These are phyloP conservation scores for Apamea sordens DNA, from an alignment of 2,888 invertebrate species.

Conservation along the genomic window DNA sequence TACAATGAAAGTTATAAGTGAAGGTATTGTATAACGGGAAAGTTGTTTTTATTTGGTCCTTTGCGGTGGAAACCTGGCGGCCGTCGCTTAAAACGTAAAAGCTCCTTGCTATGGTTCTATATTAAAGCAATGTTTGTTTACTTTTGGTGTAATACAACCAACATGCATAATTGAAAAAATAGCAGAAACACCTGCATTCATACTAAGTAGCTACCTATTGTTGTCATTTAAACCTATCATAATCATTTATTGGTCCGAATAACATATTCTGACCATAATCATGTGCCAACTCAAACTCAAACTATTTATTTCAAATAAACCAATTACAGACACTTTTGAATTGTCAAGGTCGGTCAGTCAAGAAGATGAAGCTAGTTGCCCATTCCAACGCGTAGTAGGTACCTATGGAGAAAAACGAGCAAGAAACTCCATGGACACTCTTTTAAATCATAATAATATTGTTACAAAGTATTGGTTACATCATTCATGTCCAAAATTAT, in stretches of 20 bases:
- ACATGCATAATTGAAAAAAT: neutral
- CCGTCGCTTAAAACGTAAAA: neutral
- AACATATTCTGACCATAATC: neutral
- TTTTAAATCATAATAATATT: too few species aligned
- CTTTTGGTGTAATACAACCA: neutral
- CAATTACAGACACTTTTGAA: too few species aligned
- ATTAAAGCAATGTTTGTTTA: neutral
- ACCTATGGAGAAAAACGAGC: too few species aligned
- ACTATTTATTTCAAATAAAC: too few species aligned
- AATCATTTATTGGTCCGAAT: neutral
- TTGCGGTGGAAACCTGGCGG: neutral
- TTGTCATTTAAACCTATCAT: neutral
- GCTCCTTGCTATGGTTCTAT: neutral
- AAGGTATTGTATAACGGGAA: conserved; percentile 32
- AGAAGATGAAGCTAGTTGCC: too few species aligned
- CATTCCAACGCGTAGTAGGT: too few species aligned
- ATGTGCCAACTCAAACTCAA: too few species aligned
- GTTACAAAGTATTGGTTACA: too few species aligned
- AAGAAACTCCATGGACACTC: too few species aligned
- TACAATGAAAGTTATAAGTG: conserved; percentile 12
- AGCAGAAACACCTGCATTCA: neutral
- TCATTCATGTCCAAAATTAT: too few species aligned
- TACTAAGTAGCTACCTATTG: neutral
- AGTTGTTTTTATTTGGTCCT: neutral
- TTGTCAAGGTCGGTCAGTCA: too few species aligned